Percentiles rank a stretch among this genome's conserved stretches.
Evolutionary conservation across 2,113 vertebrate species (phyloP).

Genomic region (Ptychochromis oligacanthus): DNA sequence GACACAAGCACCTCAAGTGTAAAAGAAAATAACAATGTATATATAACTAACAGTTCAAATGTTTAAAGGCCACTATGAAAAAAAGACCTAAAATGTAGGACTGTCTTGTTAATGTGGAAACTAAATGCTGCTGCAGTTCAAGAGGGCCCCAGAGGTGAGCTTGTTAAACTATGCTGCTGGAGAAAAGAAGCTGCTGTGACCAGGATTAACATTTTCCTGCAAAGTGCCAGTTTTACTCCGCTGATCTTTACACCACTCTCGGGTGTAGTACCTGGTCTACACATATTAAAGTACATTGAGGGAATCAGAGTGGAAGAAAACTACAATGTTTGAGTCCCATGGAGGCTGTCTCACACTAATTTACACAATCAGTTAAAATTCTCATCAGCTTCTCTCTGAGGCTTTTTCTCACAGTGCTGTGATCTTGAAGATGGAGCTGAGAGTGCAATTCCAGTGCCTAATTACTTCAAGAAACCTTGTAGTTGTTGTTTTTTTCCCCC

Average conservation of each 20-base stretch:
- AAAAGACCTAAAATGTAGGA: slow-evolving; percentile 25
- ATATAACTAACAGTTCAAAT: background rate
- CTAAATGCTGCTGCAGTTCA: slow-evolving; percentile 21
- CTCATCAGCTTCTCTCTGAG: slow-evolving; percentile 38
- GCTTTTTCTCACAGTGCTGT: slow-evolving; percentile 8
- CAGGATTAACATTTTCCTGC: slow-evolving; percentile 35
- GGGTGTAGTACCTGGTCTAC: background rate
- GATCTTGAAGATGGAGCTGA: slow-evolving; percentile 44
- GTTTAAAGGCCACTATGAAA: slow-evolving; percentile 40
- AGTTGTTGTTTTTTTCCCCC: slow-evolving; percentile 37
- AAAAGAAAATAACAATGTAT: slow-evolving; percentile 30
- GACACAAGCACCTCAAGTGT: slow-evolving; percentile 12
- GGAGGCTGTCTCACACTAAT: slow-evolving; percentile 30
- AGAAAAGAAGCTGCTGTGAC: slow-evolving; percentile 22
- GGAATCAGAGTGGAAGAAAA: slow-evolving; percentile 39
- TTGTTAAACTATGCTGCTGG: slow-evolving; percentile 36
- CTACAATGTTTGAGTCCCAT: slow-evolving; percentile 24
- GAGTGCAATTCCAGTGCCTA: slow-evolving; percentile 39
- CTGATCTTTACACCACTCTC: slow-evolving; percentile 27
- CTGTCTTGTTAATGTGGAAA: slow-evolving; percentile 20
- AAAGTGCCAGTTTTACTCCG: slow-evolving; percentile 40
- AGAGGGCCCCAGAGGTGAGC: slow-evolving; percentile 21
- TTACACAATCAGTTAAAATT: slow-evolving; percentile 37
- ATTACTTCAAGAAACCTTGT: slow-evolving; percentile 49
- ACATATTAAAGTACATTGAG: slow-evolving; percentile 19